phyloP scores from a whole-genome alignment of 1,140 invertebrate genomes.

The Eurytemora carolleeae region DNA sequence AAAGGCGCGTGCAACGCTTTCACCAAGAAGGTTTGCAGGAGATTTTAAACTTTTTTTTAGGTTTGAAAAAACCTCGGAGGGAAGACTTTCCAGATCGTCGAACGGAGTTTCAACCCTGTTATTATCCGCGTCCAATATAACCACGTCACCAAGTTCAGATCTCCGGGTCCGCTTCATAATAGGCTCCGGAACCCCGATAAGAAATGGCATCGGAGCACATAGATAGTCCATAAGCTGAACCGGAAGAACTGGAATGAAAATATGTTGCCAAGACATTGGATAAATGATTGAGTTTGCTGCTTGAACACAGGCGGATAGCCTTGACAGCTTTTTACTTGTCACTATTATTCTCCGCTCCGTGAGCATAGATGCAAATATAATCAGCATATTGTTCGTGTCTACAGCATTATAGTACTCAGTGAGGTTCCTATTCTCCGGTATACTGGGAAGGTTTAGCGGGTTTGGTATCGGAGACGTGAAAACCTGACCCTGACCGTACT shows the following conservation, averaged over 20 bases:
- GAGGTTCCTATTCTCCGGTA: conserved; percentile 87
- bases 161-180: conserved; percentile 46
- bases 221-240: conserved; percentile 69
- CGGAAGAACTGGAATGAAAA: conserved; percentile 84
- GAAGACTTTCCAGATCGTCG: conserved; percentile 63
- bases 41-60: conserved; percentile 30
- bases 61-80: conserved; percentile 41
- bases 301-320: conserved; percentile 77
- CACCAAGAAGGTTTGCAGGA: conserved; percentile 41
- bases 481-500: neutral
- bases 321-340: conserved; percentile 59
- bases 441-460: conserved; percentile 60
- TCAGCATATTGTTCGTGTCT: conserved; percentile 74
- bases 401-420: conserved; percentile 90
- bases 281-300: conserved; percentile 79
- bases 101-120: conserved; percentile 65
- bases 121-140: conserved; percentile 69
- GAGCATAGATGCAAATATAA: conserved; percentile 77
- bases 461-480: conserved; percentile 31
- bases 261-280: conserved; percentile 95
- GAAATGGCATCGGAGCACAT: conserved; percentile 25
- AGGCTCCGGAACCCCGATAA: conserved; percentile 62
- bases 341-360: conserved; percentile 78
- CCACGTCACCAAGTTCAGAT: conserved; percentile 65
- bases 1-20: conserved; percentile 74